Percentiles rank a stretch among this genome's conserved stretches.
phyloP scores from a whole-genome alignment of 2,113 vertebrate genomes.

The Etheostoma spectabile region DNA sequence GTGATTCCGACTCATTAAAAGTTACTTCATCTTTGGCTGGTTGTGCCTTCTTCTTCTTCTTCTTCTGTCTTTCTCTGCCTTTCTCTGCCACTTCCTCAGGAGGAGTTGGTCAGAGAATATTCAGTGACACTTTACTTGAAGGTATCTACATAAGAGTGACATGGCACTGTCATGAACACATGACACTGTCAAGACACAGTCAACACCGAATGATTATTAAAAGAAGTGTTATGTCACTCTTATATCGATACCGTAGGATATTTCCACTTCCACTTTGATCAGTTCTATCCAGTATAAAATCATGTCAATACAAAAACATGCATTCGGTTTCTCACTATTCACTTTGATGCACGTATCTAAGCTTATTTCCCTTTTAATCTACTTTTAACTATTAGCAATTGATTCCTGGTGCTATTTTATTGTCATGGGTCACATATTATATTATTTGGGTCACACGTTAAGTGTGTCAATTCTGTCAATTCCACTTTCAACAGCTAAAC shows the following conservation, averaged over 20 bases:
- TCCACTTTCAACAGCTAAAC: not conserved
- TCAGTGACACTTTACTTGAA: not conserved
- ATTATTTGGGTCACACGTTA: not conserved
- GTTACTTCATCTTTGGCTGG: slow-evolving; percentile 53
- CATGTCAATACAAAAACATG: not conserved
- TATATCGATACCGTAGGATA: too few species aligned
- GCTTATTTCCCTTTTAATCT: not conserved
- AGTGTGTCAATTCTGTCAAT: not conserved
- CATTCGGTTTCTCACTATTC: not conserved
- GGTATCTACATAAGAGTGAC: too few species aligned
- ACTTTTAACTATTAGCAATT: not conserved
- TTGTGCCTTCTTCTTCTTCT: not conserved
- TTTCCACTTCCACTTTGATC: not conserved
- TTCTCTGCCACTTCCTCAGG: not conserved
- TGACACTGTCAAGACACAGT: too few species aligned
- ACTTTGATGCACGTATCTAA: not conserved
- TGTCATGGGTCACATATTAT: too few species aligned
- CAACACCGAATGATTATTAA: too few species aligned
- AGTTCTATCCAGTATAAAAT: too few species aligned
- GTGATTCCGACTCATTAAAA: slow-evolving; percentile 71
- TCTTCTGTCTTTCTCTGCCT: slow-evolving; percentile 5
- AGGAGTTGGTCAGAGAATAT: not conserved
- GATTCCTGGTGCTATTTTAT: not conserved
- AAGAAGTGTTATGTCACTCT: too few species aligned
- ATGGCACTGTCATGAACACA: too few species aligned